These are phyloP conservation scores for Bathynomus jamesi DNA, from an alignment of 1,140 invertebrate species.

Conservation along the genomic window DNA sequence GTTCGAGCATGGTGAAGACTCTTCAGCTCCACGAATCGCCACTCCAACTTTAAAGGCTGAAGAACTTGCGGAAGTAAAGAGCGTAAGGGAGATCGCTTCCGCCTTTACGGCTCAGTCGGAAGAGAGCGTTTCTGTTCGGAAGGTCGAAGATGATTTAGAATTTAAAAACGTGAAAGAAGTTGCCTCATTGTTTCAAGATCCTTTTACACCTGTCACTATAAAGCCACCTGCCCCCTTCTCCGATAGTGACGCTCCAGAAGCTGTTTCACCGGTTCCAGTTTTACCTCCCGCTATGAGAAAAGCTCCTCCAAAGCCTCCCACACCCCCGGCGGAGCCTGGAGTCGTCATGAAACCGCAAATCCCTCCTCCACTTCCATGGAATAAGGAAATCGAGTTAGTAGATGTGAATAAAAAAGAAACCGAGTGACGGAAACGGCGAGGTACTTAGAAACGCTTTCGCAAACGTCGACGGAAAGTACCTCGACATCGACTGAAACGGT, in stretches of 20 bases:
- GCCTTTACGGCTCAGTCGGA: neutral
- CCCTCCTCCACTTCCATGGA: constrained; percentile 9
- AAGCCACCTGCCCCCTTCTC: constrained; percentile 20
- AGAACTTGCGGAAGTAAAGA: constrained; percentile 2
- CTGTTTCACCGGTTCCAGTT: constrained; percentile 26
- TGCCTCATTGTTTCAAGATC: constrained; percentile 33
- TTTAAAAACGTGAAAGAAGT: constrained; percentile 27
- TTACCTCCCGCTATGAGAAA: constrained; percentile 32
- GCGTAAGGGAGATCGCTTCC: constrained; percentile 14
- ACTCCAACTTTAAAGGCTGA: constrained; percentile 13
- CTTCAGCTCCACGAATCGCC: constrained; percentile 13
- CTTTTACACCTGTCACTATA: constrained; percentile 28
- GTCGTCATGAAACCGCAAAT: neutral
- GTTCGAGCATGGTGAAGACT: constrained; percentile 21
- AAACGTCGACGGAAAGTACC: constrained; percentile 31
- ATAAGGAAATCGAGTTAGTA: constrained; percentile 26
- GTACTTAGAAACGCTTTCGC: constrained; percentile 29
- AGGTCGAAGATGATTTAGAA: constrained; percentile 9
- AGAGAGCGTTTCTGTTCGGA: neutral
- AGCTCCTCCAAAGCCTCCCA: constrained; percentile 13
- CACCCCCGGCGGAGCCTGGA: constrained; percentile 6
- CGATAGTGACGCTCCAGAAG: constrained; percentile 16
- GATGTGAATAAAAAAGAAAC: too few species aligned
- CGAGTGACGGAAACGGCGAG: constrained; percentile 28
- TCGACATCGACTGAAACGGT: constrained; percentile 33